Evolutionary conservation across 1,140 invertebrate species (phyloP), one percentile per base, ranked within the genome.

Genomic region (Eufriesea mexicana): DNA sequence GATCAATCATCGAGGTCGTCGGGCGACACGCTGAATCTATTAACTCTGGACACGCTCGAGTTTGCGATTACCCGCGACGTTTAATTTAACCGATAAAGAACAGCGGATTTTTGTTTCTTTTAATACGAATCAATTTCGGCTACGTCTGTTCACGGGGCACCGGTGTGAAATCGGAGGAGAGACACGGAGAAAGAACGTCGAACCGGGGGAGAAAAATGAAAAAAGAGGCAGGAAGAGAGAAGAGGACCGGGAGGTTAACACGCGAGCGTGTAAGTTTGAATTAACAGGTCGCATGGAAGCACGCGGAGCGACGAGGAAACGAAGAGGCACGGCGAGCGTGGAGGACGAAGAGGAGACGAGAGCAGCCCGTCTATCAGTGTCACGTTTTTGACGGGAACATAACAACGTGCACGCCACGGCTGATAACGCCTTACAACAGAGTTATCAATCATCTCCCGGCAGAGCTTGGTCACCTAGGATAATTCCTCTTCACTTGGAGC

Each of bases 391-490:
- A 91, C 90, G 68, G 72, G 86, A 89, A 91, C 89, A 87, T 89
- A 91, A 90, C 90, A 89, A 89, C 89, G 85, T 86, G 90, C 90
- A 90, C 68, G 80, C 66, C 72, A 71, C 70, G 81, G 86, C 82
- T 85, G 90, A 91, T 91, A 91, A 91, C 83, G 79, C 64, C 67
- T 79, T 86, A 89, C 89, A 90, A 85, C 87, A 86, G 84, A 90
- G 86, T 91, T 91, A 91, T 91, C 90, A 87, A 91, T 91, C 90
- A 91, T 90, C 84, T 89, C 78, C 35, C 49, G 82, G 70, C 78
- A 62, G 64, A 68, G 84, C 79, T 61, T 83, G 84, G 78, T 84
- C 88, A 86, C 84, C 86, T 89, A 90, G 82, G 84, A 84, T 79
- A 84, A 85, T 87, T 88, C 85, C 79, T 84, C 79, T 88, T 84